Base-by-base conservation (phyloP, 2,113 vertebrate species). In the Ramphastos sulfuratus region DNA sequence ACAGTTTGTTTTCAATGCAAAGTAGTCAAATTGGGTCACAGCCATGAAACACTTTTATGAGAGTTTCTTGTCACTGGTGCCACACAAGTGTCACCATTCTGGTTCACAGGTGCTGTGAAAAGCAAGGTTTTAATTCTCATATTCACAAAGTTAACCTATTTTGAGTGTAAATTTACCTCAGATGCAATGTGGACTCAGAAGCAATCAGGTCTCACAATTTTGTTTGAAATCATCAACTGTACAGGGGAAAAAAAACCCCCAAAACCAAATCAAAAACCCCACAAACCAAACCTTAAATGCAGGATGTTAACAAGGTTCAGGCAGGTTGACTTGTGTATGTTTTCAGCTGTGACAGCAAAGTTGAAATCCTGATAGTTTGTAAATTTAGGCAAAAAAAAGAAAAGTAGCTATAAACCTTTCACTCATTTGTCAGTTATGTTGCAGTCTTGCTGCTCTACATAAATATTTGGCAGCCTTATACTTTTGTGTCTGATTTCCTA, bases 381-480 rank as follows among this genome's bases (percentile, higher is more conserved):
- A 91, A 94, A 79, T 90, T 91, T 75, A 82, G 66, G 50, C 48
- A 81, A 84, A 84, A 55, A 88, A 11, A 39, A 39, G 9, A 37
- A 37, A 37, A 37, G 9, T 8, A 37, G 39, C 76, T 87, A 81
- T 94, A 91, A 94, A 88, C 89, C 81, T 69, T 72, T 39, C 33
- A 65, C 64, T 83, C 58, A 76, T 94, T 90, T 96, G 91, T 91
- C 85, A 93, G 85, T 58, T 92, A 48, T 82, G 23, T 92, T 94
- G 78, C 85, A 81, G 79, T 65, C 94, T 82, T 78, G 75, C 52
- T 76, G 25, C 65, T 93, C 33, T 89, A 80, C 56, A 87, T 65
- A 91, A 94, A 90, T 27, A 76, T 76, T 94, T 94, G 82, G 79
- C 85, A 92, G 55, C 85, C 90, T 95, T 94, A 88, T 65, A 61